Conservation (phyloP, 2,888 invertebrate genomes). For the Melitaea athalia region DNA sequence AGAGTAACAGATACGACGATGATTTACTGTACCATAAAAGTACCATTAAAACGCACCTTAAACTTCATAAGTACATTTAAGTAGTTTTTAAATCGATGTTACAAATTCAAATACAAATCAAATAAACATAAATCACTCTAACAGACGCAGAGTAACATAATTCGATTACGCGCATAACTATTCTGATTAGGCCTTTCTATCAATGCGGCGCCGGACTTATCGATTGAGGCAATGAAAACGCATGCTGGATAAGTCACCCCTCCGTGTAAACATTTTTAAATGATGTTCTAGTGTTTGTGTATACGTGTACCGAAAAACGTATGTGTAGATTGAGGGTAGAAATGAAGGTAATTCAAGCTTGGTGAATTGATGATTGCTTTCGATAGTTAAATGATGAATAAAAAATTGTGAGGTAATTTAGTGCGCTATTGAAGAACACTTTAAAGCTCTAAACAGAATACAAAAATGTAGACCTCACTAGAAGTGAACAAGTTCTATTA, state of each 20-base stretch:
- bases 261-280: conserved; percentile 3
- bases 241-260: not conserved
- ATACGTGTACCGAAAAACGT: not conserved
- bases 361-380: too few relatives aligned
- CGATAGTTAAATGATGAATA: too few relatives aligned
- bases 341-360: too few relatives aligned
- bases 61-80: not conserved
- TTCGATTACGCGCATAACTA: conserved; percentile 24
- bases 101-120: not conserved
- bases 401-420: too few relatives aligned
- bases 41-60: not conserved
- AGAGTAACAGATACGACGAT: too few relatives aligned
- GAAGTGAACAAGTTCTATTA: too few relatives aligned
- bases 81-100: not conserved
- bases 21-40: too few relatives aligned
- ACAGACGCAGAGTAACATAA: conserved; percentile 17
- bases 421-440: not conserved
- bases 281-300: not conserved
- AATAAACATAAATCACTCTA: conserved; percentile 13
- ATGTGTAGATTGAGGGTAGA: too few relatives aligned
- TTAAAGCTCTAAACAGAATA: not conserved
- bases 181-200: conserved; percentile 22
- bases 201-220: conserved; percentile 27
- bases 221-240: conserved; percentile 31
- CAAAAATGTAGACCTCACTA: too few relatives aligned